phyloP scores from a whole-genome alignment of 2,888 invertebrate genomes.

The Mesochorus sp. region DNA sequence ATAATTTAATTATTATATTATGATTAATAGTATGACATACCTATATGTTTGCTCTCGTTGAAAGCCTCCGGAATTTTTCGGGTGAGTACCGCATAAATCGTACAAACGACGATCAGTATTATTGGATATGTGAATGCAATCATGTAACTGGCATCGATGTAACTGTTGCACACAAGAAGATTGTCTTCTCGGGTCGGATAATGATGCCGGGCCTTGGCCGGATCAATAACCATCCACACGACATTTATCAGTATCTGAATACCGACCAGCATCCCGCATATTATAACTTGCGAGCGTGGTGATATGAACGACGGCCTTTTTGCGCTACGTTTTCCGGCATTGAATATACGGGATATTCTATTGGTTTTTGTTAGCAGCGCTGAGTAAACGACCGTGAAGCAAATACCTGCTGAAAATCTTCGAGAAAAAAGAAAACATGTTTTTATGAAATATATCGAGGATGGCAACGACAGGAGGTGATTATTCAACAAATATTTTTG shows the following conservation, averaged over 20 bases:
- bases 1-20: background rate
- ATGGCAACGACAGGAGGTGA: too few relatives aligned
- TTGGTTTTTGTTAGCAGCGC: constrained; percentile 98
- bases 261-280: constrained; percentile 93
- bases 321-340: constrained; percentile 97
- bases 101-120: constrained; percentile 94
- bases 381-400: constrained; percentile 98
- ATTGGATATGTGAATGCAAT: constrained; percentile 97
- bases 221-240: constrained; percentile 95
- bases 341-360: constrained; percentile 97
- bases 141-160: constrained; percentile 96
- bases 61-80: constrained; percentile 99
- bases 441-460: too few relatives aligned
- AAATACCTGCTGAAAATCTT: constrained; percentile 95
- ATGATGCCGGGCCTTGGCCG: constrained; percentile 94
- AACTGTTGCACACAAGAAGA: constrained; percentile 95
- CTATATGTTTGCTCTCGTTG: constrained; percentile 98
- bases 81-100: constrained; percentile 97
- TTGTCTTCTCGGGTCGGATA: constrained; percentile 96
- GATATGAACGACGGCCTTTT: constrained; percentile 97
- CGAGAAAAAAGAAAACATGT: too few relatives aligned
- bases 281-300: constrained; percentile 93
- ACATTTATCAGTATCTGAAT: constrained; percentile 95
- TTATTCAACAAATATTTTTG: too few relatives aligned
- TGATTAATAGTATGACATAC: constrained; percentile 83